Base-by-base conservation (phyloP, 2,113 vertebrate species). In the Sisor rabdophorus region DNA sequence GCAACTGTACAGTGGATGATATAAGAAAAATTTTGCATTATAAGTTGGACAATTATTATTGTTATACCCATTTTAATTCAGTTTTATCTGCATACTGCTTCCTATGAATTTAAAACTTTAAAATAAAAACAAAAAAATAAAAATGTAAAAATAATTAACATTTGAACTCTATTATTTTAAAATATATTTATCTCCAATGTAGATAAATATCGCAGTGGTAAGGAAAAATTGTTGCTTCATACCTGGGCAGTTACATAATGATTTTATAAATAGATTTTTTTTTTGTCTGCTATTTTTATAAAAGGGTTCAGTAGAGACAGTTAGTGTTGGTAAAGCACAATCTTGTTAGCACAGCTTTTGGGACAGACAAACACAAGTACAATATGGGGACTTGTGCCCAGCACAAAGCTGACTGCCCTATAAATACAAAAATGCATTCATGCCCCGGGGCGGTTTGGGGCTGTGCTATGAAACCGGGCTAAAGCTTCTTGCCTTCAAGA, bases 381-480 rank as follows among this genome's bases (percentile, higher is more conserved):
- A 44, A 71, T 28, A 53, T 50, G n/a, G 48, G 13, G 36, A 74
- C 70, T 75, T 79, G 56, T 85, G 86, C 81, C 58, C 70, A 50
- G 85, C 19, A 81, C 80, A 76, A 71, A 70, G 76, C 52, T 76
- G 77, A 28, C 72, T 76, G 44, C 72, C 81, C 84, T 77, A 82
- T 88, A 87, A 90, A 88, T 87, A 86, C 76, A 71, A 69, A 80
- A 84, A 89, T 89, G 88, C 87, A 92, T 91, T 92, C 89, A 87
- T 82, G 91, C 91, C 90, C 85, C 76, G 11, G 88, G 90, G 89
- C 87, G 76, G 88, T 90, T 87, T 86, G 79, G 90, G 90, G 90
- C 86, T 80, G 86, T 81, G 85, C 90, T 90, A 84, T 90, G 89
- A 91, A 91, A 87, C 86, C 83, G 71, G 83, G 86, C 82, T 86